Conservation (phyloP, 2,888 invertebrate species). For the Lasioglossum malachurum region DNA sequence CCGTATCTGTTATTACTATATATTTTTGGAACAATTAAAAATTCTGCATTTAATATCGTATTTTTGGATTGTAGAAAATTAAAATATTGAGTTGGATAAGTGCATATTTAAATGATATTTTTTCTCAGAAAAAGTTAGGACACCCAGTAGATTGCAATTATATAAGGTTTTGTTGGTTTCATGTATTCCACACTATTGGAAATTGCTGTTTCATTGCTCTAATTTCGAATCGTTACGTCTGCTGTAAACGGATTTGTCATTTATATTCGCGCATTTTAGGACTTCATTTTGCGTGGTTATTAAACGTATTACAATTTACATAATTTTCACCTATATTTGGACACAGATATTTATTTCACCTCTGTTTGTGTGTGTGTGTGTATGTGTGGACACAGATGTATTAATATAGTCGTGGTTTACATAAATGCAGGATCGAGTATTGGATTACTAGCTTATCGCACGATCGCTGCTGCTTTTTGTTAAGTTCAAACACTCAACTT, state of each 20-base stretch:
- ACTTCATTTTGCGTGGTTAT: not conserved
- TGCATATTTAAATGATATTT: not conserved
- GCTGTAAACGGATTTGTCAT: not conserved
- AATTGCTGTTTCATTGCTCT: not conserved
- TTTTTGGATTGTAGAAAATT: not conserved
- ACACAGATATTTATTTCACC: not conserved
- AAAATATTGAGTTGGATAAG: not conserved
- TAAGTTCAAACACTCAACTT: not conserved
- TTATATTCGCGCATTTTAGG: not conserved
- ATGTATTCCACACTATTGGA: not conserved
- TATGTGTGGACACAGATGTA: not conserved
- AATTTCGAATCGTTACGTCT: not conserved
- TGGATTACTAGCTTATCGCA: not conserved
- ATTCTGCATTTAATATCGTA: not conserved
- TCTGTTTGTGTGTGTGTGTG: no score
- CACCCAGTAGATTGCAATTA: not conserved
- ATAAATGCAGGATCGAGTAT: not conserved
- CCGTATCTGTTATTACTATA: not conserved
- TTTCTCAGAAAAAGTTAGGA: not conserved
- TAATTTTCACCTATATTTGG: not conserved
- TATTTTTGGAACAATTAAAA: not conserved
- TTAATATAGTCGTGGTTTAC: not conserved
- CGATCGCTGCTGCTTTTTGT: not conserved
- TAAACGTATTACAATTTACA: not conserved
- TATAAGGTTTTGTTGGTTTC: not conserved